phyloP scores from a whole-genome alignment of 2,113 vertebrate genomes.

The Colinus virginianus region DNA sequence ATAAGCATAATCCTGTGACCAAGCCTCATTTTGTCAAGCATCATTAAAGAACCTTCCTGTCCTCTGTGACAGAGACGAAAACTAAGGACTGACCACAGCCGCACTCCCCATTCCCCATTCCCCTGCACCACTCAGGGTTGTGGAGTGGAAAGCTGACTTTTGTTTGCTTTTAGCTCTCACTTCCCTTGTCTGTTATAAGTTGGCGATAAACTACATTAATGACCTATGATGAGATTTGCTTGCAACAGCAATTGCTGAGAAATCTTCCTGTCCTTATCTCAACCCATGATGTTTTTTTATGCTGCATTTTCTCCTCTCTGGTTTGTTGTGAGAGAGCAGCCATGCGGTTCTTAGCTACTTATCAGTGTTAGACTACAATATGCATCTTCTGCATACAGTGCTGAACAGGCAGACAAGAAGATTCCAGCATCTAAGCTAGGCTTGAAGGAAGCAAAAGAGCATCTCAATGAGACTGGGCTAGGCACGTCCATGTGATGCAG shows the following conservation, averaged over 20 bases:
- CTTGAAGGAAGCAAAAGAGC: not conserved
- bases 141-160: not conserved
- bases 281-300: not conserved
- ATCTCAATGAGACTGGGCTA: not conserved
- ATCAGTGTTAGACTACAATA: not conserved
- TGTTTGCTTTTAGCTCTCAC: not conserved
- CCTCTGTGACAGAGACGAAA: not conserved
- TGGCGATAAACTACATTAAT: not conserved
- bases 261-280: not conserved
- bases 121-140: too few relatives aligned
- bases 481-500: not conserved
- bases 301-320: not conserved
- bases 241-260: not conserved
- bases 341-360: not conserved
- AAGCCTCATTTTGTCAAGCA: not conserved
- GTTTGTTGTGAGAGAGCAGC: not conserved
- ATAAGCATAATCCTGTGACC: not conserved
- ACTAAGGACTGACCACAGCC: too few relatives aligned
- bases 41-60: not conserved
- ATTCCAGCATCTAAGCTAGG: not conserved
- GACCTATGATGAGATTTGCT: not conserved
- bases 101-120: too few relatives aligned
- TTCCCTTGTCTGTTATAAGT: not conserved
- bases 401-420: not conserved
- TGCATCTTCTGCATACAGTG: not conserved